A percentile compares a stretch with the other conserved stretches of the same genome.
Evolutionary conservation across 2,888 invertebrate species (phyloP).

Genomic region (Cabera pusaria): DNA sequence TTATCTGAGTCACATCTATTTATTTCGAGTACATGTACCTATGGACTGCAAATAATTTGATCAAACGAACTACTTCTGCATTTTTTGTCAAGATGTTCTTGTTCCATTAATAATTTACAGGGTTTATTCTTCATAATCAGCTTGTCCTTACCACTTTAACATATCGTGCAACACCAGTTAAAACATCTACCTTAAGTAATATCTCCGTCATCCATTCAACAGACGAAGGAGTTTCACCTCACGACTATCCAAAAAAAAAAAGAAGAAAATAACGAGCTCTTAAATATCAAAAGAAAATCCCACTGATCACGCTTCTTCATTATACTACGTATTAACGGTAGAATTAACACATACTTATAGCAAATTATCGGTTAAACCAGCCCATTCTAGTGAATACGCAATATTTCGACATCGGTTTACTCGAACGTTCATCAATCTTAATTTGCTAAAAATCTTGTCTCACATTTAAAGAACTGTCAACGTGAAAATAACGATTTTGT

Average conservation of each 20-base stretch:
- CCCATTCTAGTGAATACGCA: slow-evolving; percentile 13
- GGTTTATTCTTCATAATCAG: too few species aligned
- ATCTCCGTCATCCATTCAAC: too few species aligned
- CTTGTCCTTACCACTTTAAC: too few species aligned
- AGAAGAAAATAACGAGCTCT: slow-evolving; percentile 52
- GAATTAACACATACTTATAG: slow-evolving; percentile 15
- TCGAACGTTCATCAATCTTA: slow-evolving; percentile 3
- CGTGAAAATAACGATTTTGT: too few species aligned
- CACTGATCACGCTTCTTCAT: slow-evolving; percentile 10
- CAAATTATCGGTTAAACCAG: slow-evolving; percentile 12
- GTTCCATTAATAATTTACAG: too few species aligned
- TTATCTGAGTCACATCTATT: too few species aligned
- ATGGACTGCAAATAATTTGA: too few species aligned
- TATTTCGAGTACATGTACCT: too few species aligned
- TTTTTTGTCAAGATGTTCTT: too few species aligned
- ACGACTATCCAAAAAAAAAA: slow-evolving; percentile 31
- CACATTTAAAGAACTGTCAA: slow-evolving; percentile 33
- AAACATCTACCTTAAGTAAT: too few species aligned
- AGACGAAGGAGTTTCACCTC: slow-evolving; percentile 23
- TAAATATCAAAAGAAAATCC: slow-evolving; percentile 43
- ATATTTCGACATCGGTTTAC: slow-evolving; percentile 2
- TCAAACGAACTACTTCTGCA: too few species aligned
- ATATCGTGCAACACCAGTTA: too few species aligned
- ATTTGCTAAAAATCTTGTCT: slow-evolving; percentile 2
- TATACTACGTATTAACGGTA: slow-evolving; percentile 1